Evolutionary conservation across 2,113 vertebrate species (phyloP).

Genomic region (Oreochromis tanganicae): DNA sequence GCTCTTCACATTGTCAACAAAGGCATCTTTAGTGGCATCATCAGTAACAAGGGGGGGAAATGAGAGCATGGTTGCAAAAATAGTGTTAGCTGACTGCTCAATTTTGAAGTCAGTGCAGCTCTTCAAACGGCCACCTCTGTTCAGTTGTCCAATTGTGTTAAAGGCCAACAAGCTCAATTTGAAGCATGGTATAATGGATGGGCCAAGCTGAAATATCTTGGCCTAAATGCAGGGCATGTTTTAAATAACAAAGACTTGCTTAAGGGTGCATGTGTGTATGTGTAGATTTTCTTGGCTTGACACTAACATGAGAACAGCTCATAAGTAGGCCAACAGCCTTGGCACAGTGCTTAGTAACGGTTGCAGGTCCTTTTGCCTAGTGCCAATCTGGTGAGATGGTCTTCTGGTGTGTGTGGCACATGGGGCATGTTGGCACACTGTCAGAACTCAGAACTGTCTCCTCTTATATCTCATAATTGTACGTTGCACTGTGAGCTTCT

Average conservation of each 20-base stretch:
- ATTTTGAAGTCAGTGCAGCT: not conserved
- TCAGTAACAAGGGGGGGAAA: slow-evolving; percentile 10
- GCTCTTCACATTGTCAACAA: slow-evolving; percentile 47
- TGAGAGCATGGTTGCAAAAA: slow-evolving; percentile 4
- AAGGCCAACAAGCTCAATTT: not conserved
- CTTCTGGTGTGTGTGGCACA: slow-evolving; percentile 39
- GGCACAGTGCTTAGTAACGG: slow-evolving; percentile 47
- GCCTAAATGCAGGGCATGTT: not conserved
- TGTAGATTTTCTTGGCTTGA: slow-evolving; percentile 25
- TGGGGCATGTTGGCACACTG: slow-evolving; percentile 26
- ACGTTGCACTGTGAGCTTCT: slow-evolving; percentile 27
- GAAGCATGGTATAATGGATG: not conserved
- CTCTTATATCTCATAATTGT: slow-evolving; percentile 58
- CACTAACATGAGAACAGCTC: slow-evolving; percentile 37
- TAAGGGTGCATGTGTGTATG: not conserved
- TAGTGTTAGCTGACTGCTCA: slow-evolving; percentile 29
- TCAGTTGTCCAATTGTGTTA: not conserved
- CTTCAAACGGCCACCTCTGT: not conserved
- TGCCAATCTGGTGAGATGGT: slow-evolving; percentile 54
- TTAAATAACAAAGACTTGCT: slow-evolving; percentile 18
- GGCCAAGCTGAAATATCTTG: slow-evolving; percentile 1
- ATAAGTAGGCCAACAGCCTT: slow-evolving; percentile 61
- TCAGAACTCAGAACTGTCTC: slow-evolving; percentile 45
- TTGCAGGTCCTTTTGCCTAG: slow-evolving; percentile 33
- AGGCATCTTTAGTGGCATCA: slow-evolving; percentile 30